A percentile compares a stretch with the other conserved stretches of the same genome.
Conservation (phyloP, 2,113 vertebrate species). For the Cettia cetti region DNA sequence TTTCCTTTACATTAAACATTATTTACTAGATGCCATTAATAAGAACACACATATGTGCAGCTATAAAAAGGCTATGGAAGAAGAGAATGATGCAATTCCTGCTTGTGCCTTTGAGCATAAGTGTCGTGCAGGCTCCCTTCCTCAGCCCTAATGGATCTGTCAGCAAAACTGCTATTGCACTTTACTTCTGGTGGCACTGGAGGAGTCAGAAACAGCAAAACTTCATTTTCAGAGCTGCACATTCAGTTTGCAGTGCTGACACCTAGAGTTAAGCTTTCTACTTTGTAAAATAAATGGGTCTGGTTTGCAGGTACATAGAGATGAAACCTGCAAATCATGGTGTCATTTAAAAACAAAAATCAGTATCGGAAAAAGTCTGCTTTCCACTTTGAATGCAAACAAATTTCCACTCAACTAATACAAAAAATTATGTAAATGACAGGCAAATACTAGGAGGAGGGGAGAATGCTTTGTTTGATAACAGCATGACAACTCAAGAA, state of each 20-base stretch:
- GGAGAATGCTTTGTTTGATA: not conserved
- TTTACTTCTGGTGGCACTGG: conserved; percentile 13
- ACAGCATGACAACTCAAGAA: not conserved
- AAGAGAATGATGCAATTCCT: not conserved
- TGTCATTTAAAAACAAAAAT: not conserved
- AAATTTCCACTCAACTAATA: not conserved
- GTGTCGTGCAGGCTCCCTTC: not conserved
- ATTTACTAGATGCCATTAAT: not conserved
- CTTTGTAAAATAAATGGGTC: not conserved
- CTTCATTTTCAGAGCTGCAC: conserved; percentile 20
- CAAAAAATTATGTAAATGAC: not conserved
- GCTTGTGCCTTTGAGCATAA: not conserved
- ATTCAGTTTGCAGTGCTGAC: conserved; percentile 59
- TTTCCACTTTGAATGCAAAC: not conserved
- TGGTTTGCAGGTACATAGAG: not conserved
- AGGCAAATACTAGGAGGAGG: not conserved
- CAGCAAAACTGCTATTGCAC: not conserved
- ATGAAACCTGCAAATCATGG: not conserved
- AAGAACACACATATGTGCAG: not conserved
- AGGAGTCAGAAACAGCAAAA: conserved; percentile 9
- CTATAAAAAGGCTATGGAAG: not conserved
- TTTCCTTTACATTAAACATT: not conserved
- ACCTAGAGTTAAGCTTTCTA: conserved; percentile 51
- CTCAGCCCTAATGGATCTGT: not conserved
- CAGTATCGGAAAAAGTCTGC: not conserved